A percentile compares a stretch with the other conserved stretches of the same genome.
Evolutionary conservation across 2,888 invertebrate genomes (phyloP).

Genomic region (Lacanobia wlatinum): DNA sequence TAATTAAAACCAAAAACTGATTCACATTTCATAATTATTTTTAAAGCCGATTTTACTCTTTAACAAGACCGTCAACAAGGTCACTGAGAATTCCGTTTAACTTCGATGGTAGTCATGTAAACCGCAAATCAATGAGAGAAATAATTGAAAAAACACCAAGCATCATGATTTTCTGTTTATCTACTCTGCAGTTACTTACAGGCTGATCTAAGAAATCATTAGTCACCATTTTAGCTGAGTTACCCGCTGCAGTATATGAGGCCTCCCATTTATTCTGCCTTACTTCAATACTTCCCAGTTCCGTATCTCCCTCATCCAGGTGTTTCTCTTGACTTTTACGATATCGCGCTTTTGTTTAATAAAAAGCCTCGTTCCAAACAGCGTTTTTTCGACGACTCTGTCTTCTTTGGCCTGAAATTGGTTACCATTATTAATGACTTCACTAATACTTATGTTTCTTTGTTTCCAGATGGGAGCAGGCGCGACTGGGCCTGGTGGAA

Average conservation of each 20-base stretch:
- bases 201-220: too few species aligned
- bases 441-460: constrained; percentile 35
- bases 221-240: too few species aligned
- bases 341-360: too few species aligned
- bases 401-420: not conserved
- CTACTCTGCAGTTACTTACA: too few species aligned
- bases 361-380: too few species aligned
- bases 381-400: too few species aligned
- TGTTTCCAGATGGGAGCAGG: constrained; percentile 85
- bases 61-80: not conserved
- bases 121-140: not conserved
- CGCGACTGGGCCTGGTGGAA: constrained; percentile 85
- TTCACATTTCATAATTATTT: not conserved
- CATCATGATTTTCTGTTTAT: not conserved
- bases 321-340: too few species aligned
- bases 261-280: too few species aligned
- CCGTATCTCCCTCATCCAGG: too few species aligned
- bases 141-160: not conserved
- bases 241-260: too few species aligned
- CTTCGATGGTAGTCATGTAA: not conserved
- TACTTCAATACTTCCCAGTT: too few species aligned
- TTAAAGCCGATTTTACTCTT: too few species aligned
- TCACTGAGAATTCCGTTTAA: not conserved
- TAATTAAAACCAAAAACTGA: not conserved
- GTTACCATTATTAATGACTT: not conserved